Evolutionary conservation across 1,140 invertebrate species (phyloP), one percentile per base, ranked within the genome.

Genomic region (Cyclargus thomasi): DNA sequence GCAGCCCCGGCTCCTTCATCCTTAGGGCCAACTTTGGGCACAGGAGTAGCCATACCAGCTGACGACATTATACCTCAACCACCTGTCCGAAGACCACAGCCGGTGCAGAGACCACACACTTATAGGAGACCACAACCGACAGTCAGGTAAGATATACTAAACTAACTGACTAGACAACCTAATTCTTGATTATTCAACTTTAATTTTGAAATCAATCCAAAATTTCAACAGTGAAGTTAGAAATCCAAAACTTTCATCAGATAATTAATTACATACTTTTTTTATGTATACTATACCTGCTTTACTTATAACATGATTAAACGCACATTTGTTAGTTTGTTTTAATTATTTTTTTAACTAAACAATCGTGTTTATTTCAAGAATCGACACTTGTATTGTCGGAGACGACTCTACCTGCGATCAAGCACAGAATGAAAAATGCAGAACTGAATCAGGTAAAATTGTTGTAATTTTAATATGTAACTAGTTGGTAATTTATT

Each of bases 351-450:
- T 36, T 22, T 39, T n/a, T 4, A 23, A 22, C n/a, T 11, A 65
- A 55, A 29, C 7, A 62, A 21, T 57, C 18, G 20, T 35, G n/a
- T 18, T 67, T 65, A 64, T 53, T 55, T 86, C 79, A 76, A 91
- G 97, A 75, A 98, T 98, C 67, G 97, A 98, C 83, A 98, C 97
- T 10, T 98, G 97, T 77, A 98, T 98, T 22, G 97, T 98, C 1
- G 97, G 97, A 1, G 97, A 98, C 74, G 96, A 97, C 74, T 95
- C 95, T n/a, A 98, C 97, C 0, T 98, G 97, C 76, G 96, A 97
- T 78, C 92, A 93, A 62, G 94, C 95, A 21, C 95, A 97, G 82
- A 95, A 97, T 78, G 97, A 98, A 80, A 93, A 94, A 62, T 98
- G 97, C 82, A 93, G 94, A 69, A 98, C 96, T 0, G 96, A 98